Evolutionary conservation across 2,797 vertebrate genomes (phyloP).

Genomic region (Parauchenoglanis ngamensis): DNA sequence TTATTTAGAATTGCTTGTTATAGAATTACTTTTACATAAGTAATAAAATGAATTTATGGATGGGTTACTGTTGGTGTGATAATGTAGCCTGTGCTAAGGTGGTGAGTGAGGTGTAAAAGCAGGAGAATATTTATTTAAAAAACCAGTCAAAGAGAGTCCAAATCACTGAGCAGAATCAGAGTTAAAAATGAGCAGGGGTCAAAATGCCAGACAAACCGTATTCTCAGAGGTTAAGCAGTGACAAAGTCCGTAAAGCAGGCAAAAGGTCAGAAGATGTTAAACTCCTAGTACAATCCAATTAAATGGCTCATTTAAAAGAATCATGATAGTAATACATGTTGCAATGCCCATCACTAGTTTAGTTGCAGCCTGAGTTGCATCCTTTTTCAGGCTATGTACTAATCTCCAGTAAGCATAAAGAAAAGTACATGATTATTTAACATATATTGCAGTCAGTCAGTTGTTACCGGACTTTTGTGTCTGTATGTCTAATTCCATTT

Average conservation of each 20-base stretch:
- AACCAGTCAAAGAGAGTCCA: no score
- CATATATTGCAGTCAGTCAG: slow-evolving; percentile 28
- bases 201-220: no score
- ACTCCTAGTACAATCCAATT: not conserved
- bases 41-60: not conserved
- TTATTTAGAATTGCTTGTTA: not conserved
- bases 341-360: slow-evolving; percentile 23
- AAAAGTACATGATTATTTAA: not conserved
- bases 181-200: no score
- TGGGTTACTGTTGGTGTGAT: not conserved
- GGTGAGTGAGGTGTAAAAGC: no score
- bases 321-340: not conserved
- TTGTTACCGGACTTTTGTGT: slow-evolving; percentile 40
- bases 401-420: not conserved
- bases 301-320: not conserved
- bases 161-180: no score
- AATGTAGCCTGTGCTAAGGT: not conserved
- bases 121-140: no score
- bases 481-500: slow-evolving; percentile 37
- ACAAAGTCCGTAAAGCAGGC: no score
- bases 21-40: not conserved
- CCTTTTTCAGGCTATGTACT: not conserved
- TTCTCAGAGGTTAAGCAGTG: no score
- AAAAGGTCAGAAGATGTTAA: not conserved
- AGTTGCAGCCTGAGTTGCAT: not conserved